Conservation (phyloP, 2,888 invertebrate genomes). For the Strigamia crassipes region DNA sequence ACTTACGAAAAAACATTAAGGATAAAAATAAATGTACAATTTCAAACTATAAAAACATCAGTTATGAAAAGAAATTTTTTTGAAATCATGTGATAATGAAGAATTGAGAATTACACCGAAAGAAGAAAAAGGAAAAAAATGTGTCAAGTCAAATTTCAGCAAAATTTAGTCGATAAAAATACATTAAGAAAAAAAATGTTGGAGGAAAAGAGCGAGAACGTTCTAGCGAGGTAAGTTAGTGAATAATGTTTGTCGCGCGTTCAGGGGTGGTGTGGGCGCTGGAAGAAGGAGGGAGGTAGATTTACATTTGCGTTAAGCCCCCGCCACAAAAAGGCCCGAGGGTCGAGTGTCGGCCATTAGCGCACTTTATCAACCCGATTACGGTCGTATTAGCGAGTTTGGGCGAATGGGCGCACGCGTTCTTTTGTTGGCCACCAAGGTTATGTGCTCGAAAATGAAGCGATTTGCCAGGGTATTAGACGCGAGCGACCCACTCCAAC, state of each 20-base stretch:
- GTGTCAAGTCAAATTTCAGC: neutral
- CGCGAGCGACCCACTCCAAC: constrained; percentile 41
- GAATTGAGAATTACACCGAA: neutral
- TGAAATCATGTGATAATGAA: neutral
- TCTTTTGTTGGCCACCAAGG: constrained; percentile 45
- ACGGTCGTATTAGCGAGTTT: constrained; percentile 47
- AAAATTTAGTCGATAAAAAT: too few species aligned
- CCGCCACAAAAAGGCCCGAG: constrained; percentile 45
- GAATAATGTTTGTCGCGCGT: constrained; percentile 38
- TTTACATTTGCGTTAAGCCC: constrained; percentile 42
- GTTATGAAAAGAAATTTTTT: neutral
- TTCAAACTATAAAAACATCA: neutral
- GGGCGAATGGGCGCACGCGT: constrained; percentile 43
- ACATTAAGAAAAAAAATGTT: neutral
- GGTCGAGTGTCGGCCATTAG: constrained; percentile 49
- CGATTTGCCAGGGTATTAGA: constrained; percentile 49
- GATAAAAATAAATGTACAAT: neutral
- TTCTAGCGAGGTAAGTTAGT: constrained; percentile 30
- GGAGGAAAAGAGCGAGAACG: neutral
- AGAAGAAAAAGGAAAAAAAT: neutral
- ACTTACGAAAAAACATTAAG: neutral
- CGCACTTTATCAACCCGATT: constrained; percentile 48
- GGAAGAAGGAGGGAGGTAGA: constrained; percentile 32
- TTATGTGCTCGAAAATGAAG: constrained; percentile 48
- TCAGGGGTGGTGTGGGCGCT: constrained; percentile 20